Evolutionary conservation across 2,113 vertebrate genomes (phyloP).

Genomic region (Pipra filicauda): DNA sequence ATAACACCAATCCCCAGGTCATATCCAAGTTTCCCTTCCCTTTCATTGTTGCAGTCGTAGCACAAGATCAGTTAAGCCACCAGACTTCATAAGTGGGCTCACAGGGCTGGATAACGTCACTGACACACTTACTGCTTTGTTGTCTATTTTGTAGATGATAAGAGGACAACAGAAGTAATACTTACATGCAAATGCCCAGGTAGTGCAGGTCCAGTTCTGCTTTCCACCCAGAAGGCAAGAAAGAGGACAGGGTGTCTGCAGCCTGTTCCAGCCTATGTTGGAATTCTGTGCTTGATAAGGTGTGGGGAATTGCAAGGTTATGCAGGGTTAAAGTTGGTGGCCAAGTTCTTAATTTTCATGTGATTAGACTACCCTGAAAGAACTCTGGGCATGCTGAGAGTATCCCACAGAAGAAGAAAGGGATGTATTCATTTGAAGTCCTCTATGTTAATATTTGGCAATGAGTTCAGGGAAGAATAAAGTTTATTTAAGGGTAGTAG

Average conservation of each 20-base stretch:
- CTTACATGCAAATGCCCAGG: not conserved
- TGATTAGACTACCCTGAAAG: not conserved
- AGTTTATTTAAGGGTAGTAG: not conserved
- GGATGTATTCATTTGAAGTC: not conserved
- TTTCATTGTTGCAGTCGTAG: not conserved
- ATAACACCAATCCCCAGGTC: not conserved
- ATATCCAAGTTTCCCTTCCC: not conserved
- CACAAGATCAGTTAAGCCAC: not conserved
- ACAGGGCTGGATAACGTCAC: not conserved
- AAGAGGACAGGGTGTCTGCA: not conserved
- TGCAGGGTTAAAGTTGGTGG: not conserved
- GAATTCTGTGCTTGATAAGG: not conserved
- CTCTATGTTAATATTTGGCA: not conserved
- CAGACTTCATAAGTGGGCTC: not conserved
- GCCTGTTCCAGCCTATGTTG: not conserved
- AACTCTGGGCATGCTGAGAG: not conserved
- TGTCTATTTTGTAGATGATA: not conserved
- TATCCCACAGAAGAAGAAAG: not conserved
- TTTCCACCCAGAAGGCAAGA: not conserved
- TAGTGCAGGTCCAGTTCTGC: not conserved
- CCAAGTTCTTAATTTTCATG: not conserved
- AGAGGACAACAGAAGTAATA: not conserved
- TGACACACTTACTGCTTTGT: not conserved
- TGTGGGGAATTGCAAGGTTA: not conserved
- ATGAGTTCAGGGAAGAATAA: not conserved